phyloP scores from a whole-genome alignment of 2,888 invertebrate genomes.

The Nipponacmea schrenckii region DNA sequence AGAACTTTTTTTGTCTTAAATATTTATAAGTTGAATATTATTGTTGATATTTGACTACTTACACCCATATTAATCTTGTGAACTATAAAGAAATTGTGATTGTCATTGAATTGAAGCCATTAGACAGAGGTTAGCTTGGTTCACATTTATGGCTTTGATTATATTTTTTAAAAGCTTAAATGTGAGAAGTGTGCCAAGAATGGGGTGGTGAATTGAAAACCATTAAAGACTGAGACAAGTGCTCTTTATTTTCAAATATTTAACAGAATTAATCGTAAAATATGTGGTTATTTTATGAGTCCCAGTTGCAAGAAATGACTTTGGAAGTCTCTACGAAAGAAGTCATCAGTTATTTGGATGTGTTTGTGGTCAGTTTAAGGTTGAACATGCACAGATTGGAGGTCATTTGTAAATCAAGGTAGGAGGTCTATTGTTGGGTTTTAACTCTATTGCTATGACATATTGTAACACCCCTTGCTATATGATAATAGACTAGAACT shows the following conservation, averaged over 20 bases:
- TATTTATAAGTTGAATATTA: no score
- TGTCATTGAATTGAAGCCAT: neutral
- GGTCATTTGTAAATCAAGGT: neutral
- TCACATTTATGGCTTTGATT: neutral
- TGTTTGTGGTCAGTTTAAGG: neutral
- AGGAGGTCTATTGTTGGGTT: slow-evolving; percentile 1
- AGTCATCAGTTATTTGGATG: no score
- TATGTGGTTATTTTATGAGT: slow-evolving; percentile 4
- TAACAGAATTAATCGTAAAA: neutral
- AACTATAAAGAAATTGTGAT: no score
- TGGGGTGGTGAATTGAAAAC: neutral
- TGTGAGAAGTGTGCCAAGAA: neutral
- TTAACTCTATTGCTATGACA: no score
- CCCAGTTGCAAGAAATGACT: neutral
- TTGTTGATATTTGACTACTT: no score
- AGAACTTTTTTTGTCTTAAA: no score
- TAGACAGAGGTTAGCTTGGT: neutral
- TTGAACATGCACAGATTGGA: neutral
- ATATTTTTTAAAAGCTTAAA: slow-evolving; percentile 4
- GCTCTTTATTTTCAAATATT: slow-evolving; percentile 1
- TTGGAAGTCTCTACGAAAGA: no score
- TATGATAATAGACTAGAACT: no score
- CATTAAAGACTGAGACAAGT: slow-evolving; percentile 1
- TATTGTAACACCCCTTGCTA: neutral
- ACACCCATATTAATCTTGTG: no score